phyloP scores from a whole-genome alignment of 2,888 invertebrate species.

The Sphaeridia pumilis region DNA sequence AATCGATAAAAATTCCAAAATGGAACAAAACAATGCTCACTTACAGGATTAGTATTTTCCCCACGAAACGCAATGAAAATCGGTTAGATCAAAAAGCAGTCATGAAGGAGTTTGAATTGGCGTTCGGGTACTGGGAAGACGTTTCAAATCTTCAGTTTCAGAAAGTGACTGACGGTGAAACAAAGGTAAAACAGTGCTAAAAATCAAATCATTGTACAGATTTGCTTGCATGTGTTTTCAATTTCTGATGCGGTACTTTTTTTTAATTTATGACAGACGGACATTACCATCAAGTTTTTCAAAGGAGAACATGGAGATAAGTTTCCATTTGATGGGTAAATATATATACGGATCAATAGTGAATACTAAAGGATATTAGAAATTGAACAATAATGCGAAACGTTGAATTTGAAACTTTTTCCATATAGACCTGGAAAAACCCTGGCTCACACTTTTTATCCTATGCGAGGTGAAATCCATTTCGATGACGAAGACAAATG shows the following conservation, averaged over 20 bases:
- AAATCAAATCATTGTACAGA: not conserved
- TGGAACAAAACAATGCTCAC: slow-evolving; percentile 7
- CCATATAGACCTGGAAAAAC: slow-evolving; percentile 56
- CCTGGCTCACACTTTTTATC: slow-evolving; percentile 93
- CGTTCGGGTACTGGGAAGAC: slow-evolving; percentile 23
- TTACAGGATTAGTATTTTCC: slow-evolving; percentile 19
- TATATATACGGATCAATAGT: no score
- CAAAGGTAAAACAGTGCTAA: slow-evolving; percentile 4
- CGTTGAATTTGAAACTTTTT: no score
- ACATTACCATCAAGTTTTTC: slow-evolving; percentile 21
- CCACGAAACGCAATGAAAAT: slow-evolving; percentile 1
- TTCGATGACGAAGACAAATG: slow-evolving; percentile 20
- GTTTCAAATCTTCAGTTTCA: slow-evolving; percentile 24
- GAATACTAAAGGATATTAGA: no score
- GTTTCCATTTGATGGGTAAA: slow-evolving; percentile 19
- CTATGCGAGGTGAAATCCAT: slow-evolving; percentile 44
- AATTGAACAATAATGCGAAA: no score
- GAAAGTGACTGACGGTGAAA: slow-evolving; percentile 15
- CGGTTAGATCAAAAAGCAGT: slow-evolving; percentile 3
- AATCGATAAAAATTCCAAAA: not conserved
- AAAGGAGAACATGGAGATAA: slow-evolving; percentile 19
- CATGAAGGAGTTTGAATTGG: slow-evolving; percentile 16
- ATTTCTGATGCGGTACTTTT: no score
- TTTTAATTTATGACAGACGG: slow-evolving; percentile 16
- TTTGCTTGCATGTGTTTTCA: no score